Conservation (phyloP, 2,797 vertebrate species). For the Spinus pinus region DNA sequence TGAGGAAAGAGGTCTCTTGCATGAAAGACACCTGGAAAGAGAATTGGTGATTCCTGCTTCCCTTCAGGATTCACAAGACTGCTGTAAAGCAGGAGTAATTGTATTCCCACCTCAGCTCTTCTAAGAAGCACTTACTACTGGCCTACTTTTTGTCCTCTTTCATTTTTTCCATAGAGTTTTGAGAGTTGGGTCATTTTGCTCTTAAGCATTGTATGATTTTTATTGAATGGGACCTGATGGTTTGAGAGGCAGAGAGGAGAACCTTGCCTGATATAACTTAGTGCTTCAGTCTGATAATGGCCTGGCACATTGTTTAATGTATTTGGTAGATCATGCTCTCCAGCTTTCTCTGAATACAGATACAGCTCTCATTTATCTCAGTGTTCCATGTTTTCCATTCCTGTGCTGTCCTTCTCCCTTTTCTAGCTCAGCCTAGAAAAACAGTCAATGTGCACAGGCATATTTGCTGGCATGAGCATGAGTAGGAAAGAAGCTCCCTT, state of each 20-base stretch:
- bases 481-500: neutral
- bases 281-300: neutral
- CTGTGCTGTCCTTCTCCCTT: neutral
- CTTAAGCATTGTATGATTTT: neutral
- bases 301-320: neutral
- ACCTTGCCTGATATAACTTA: neutral
- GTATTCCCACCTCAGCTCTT: neutral
- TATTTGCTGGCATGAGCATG: neutral
- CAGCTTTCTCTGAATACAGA: neutral
- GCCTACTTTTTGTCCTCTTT: neutral
- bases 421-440: neutral
- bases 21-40: neutral
- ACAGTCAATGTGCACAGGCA: accelerated
- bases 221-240: neutral
- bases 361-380: neutral
- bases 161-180: neutral
- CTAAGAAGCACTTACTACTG: neutral
- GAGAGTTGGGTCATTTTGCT: neutral
- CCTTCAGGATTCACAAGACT: neutral
- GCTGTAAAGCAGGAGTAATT: neutral
- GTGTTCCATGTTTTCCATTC: neutral
- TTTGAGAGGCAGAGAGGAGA: neutral
- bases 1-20: neutral
- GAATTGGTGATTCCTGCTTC: neutral
- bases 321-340: neutral